Evolutionary conservation across 2,888 invertebrate genomes (phyloP), one percentile per base, ranked within the genome.

Genomic region (Drosophila tanythrix): DNA sequence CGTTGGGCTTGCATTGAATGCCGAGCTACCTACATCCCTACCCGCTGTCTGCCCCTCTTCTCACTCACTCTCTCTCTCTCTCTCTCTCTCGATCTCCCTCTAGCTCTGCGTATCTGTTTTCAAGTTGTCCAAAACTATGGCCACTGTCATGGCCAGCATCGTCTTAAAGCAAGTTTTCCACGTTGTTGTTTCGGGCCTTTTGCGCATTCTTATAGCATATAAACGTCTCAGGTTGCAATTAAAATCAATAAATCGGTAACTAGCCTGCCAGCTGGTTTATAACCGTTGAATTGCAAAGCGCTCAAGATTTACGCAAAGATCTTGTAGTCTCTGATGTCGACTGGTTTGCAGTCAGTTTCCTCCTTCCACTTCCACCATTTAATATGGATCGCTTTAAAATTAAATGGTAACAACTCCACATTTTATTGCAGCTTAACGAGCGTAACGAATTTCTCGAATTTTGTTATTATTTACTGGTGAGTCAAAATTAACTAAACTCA

Each of bases 151-250:
- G 57, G 69, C 56, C 72, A 70, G 63, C 61, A 62, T 62, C 58
- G 38, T 48, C 57, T 64, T 13, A n/a, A 15, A 66, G 59, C 65
- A 5, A 55, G 67, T 70, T 70, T 59, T 64, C 43, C 52, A 33
- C 51, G 62, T 61, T 60, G 76, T 70, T 83, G 78, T 74, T 83
- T 74, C 71, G 78, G 72, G 78, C 69, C 78, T 81, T 86, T 88
- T 74, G 74, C 79, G 77, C 87, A 85, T 85, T 87, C 85, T 90
- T 82, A 78, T 77, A 77, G 85, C 90, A 83, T 85, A 91, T 91
- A 92, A 92, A 91, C 85, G 86, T 90, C 91, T 92, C 90, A 83
- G 82, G 76, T 92, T 91, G 91, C 92, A 92, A 92, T 92, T 92
- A 92, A 92, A 92, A 91, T 88, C 88, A 89, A 88, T 88, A 88